Evolutionary conservation across 2,888 invertebrate species (phyloP), one percentile per base, ranked within the genome.

Genomic region (Gortyna flavago): DNA sequence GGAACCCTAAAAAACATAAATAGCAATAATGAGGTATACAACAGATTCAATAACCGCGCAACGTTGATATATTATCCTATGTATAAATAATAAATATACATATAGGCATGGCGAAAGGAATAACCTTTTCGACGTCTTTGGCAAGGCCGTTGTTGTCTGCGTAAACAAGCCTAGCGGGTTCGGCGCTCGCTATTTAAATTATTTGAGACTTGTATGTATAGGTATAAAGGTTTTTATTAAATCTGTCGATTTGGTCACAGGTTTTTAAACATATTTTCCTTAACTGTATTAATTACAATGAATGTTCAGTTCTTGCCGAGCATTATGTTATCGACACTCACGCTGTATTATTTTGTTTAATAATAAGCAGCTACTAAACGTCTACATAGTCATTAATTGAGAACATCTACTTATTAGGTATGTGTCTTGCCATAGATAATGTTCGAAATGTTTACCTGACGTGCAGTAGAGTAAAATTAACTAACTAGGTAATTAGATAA

Each of bases 51-150:
- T 69, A 73, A 66, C 67, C 38, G 62, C 66, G 70, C 71, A 69
- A 79, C 44, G 78, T 79, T 79, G 57, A 77, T 83, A 75, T 83
- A 81, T 80, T 77, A 71, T 75, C 72, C 64, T 81, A 77, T 67
- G 71, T 61, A 76, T 78, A 73, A 62, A 61, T 61, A 54, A 57
- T 57, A 57, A 57, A 66, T 77, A 80, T 44, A 61, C 68, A 83
- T 79, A 88, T 79, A 88, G 85, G 87, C 86, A 91, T 90, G 90
- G 93, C 92, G 93, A 93, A 93, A 93, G 93, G 93, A 90, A 91
- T 91, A 91, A 92, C 92, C 91, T 93, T 91, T 92, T 89, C 89
- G 89, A 91, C 93, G 92, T 91, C 93, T 93, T 93, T 93, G 93
- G 91, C 93, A 94, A 93, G 93, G 94, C 92, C 93, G 94, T 91